Base-by-base conservation (phyloP, 2,113 vertebrate species). In the Micronycteris hirsuta region DNA sequence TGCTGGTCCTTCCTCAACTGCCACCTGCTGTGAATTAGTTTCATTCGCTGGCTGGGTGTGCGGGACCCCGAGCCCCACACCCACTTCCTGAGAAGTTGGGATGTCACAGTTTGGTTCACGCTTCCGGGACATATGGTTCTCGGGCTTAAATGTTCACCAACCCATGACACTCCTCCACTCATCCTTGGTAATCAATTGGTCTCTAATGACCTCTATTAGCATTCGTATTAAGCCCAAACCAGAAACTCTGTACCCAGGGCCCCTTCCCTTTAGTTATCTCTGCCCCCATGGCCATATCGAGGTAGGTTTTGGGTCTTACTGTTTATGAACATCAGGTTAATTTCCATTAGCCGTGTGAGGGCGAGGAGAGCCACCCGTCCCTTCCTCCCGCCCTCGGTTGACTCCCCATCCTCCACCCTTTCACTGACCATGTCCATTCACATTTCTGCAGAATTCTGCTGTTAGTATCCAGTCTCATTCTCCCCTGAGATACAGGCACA, bases 181-280 rank as follows among this genome's bases (percentile, higher is more conserved):
- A 80, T 91, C 84, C 95, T 70, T 45, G 80, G 43, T 92, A 52
- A 97, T 74, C 70, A 78, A 0, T 43, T 81, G 84, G 86, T 68
- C 90, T 95, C 92, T 93, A 73, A 90, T 90, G 67, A 89, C 41
- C 41, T 65, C 89, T 24, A 90, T 94, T 91, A 89, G 63, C 83
- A 71, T 96, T 91, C 68, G 94, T 73, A 87, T 85, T 76, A 81
- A 49, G 86, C 87, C 33, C 65, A 56, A 77, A 82, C 81, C 36
- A 87, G 95, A 77, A 76, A 76, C 41, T 61, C 58, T 56, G 92
- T 85, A 43, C 36, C 47, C 4, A 1, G 19, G 63, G 76, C 16
- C 41, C 16, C 54, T 78, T 45, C 47, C 68, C 52, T 93, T 82
- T 8, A 45, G 81, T 63, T 14, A 6, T 73, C 54, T 74, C 43